Percentiles rank a stretch among this genome's conserved stretches.
Evolutionary conservation across 2,888 invertebrate species (phyloP).

Genomic region (Eremobia ochroleuca): DNA sequence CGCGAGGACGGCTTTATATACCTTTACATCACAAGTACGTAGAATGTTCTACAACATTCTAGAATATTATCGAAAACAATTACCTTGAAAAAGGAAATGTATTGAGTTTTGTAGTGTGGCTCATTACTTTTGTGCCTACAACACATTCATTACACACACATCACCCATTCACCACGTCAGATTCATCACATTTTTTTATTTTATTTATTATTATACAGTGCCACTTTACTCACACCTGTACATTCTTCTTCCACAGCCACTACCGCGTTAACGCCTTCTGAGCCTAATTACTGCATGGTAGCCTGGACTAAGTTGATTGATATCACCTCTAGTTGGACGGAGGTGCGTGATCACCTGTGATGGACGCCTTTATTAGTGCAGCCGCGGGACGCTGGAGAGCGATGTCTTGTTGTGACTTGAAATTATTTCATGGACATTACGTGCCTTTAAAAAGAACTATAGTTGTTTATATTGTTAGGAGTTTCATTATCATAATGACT

Average conservation of each 20-base stretch:
- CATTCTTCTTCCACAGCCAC: background rate
- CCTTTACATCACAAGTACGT: too few relatives aligned
- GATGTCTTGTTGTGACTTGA: background rate
- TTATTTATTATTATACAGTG: background rate
- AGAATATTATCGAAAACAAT: too few relatives aligned
- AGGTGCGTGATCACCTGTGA: slow-evolving; percentile 10
- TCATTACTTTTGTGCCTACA: too few relatives aligned
- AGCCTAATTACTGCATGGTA: background rate
- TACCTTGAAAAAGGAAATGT: too few relatives aligned
- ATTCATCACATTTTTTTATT: too few relatives aligned
- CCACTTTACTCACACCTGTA: background rate
- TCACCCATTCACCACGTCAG: too few relatives aligned
- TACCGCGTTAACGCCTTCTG: slow-evolving; percentile 5
- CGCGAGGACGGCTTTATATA: too few relatives aligned
- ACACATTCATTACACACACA: too few relatives aligned
- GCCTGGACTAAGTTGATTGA: slow-evolving; percentile 22
- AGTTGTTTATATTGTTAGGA: background rate
- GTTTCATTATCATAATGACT: background rate
- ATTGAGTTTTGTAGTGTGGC: too few relatives aligned
- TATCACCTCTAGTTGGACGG: slow-evolving; percentile 12
- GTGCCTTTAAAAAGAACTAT: background rate
- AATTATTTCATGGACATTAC: background rate
- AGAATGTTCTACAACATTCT: too few relatives aligned
- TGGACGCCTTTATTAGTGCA: background rate
- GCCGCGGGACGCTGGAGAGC: background rate